These are phyloP conservation scores for Luehdorfia chinensis DNA, from an alignment of 1,140 invertebrate genomes.

Conservation along the genomic window DNA sequence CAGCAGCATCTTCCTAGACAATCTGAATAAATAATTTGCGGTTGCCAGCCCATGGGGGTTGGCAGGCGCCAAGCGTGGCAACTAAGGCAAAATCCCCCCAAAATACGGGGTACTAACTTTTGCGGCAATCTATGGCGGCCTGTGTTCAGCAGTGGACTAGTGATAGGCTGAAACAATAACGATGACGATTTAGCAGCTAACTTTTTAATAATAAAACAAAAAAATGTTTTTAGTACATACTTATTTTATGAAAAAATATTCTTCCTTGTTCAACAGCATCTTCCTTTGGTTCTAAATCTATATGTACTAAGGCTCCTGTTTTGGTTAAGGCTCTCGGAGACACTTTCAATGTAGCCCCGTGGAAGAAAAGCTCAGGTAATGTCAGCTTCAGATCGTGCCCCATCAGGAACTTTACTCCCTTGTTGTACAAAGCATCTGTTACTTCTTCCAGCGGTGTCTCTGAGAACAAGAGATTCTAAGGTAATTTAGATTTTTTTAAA, in stretches of 20 bases:
- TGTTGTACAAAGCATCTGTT: slow-evolving; percentile 81
- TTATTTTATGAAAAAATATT: slow-evolving; percentile 85
- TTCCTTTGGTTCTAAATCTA: slow-evolving; percentile 81
- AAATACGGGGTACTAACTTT: too few relatives aligned
- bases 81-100: too few relatives aligned
- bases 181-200: too few relatives aligned
- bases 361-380: slow-evolving; percentile 83
- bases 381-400: slow-evolving; percentile 85
- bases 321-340: slow-evolving; percentile 84
- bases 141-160: too few relatives aligned
- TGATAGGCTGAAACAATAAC: too few relatives aligned
- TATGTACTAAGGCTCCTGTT: slow-evolving; percentile 83
- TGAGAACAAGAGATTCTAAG: slow-evolving; percentile 32
- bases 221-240: slow-evolving; percentile 80
- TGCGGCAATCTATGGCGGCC: too few relatives aligned
- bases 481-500: too few relatives aligned
- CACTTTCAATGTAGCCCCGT: slow-evolving; percentile 83
- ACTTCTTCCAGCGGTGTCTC: slow-evolving; percentile 84
- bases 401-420: slow-evolving; percentile 84
- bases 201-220: too few relatives aligned
- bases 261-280: slow-evolving; percentile 74
- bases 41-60: too few relatives aligned
- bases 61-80: too few relatives aligned
- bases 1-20: too few relatives aligned
- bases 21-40: too few relatives aligned